These are phyloP conservation scores for Chrysopilus asiliformis DNA, from an alignment of 2,888 invertebrate species.

Conservation along the genomic window DNA sequence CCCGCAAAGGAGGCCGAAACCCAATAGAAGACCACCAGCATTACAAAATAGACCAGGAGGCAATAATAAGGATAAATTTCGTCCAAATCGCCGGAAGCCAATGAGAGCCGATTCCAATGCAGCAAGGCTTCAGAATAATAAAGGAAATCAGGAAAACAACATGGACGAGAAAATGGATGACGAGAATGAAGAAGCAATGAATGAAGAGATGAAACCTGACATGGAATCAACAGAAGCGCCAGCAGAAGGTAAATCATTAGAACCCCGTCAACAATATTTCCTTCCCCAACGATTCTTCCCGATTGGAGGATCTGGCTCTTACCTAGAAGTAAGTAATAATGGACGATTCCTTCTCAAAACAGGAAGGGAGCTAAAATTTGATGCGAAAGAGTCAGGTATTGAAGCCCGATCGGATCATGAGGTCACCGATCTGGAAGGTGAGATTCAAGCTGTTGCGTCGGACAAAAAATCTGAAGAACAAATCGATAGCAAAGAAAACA, in stretches of 20 bases:
- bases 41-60: too few relatives aligned
- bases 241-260: slow-evolving; percentile 3
- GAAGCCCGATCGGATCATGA: not conserved
- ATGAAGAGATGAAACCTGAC: too few relatives aligned
- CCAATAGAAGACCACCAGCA: too few relatives aligned
- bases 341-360: slow-evolving; percentile 12
- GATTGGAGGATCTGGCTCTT: slow-evolving; percentile 10
- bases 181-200: slow-evolving; percentile 1
- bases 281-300: slow-evolving; percentile 11
- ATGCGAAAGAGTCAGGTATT: not conserved
- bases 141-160: too few relatives aligned
- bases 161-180: slow-evolving; percentile 3
- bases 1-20: too few relatives aligned
- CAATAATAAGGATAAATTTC: too few relatives aligned
- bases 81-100: too few relatives aligned
- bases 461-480: too few relatives aligned
- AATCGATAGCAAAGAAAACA: not conserved
- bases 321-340: slow-evolving; percentile 11
- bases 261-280: slow-evolving; percentile 10
- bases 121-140: too few relatives aligned
- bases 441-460: too few relatives aligned
- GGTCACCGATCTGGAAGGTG: not conserved
- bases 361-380: slow-evolving; percentile 9
- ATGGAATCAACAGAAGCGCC: too few relatives aligned
- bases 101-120: too few relatives aligned